Evolutionary conservation across 2,888 invertebrate genomes (phyloP), one percentile per base, ranked within the genome.

Genomic region (Cephus rjabovi): DNA sequence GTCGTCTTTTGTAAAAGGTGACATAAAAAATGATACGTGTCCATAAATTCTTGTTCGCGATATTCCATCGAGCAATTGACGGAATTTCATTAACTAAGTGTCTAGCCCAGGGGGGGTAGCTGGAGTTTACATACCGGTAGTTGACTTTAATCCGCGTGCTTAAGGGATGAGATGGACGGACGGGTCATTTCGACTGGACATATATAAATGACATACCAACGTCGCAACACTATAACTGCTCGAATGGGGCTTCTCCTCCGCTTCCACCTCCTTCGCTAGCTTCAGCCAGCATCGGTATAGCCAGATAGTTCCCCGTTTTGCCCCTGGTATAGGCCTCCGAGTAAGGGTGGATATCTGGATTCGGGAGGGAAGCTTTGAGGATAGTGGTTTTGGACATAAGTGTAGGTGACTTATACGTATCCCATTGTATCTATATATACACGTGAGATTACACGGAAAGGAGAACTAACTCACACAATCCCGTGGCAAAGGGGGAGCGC

Each of bases 171-270:
- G 89, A 89, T 87, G 89, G 90, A 91, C 90, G 89, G 88, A 90
- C 88, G 90, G 90, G 90, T 90, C 88, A 89, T 91, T 91, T 89
- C 89, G 87, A 86, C 76, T 83, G 87, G 90, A 90, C 90, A 88
- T 90, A 90, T 90, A 91, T 91, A 90, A 91, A 91, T 91, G 90
- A 91, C 90, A 87, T 86, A 89, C 86, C 87, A 85, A 83, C 82
- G 82, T 83, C 82, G 85, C 84, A 85, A 86, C 85, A 83, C 86
- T 89, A 89, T 89, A 89, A 89, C 87, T 84, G 86, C 79, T 86
- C 83, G 81, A 83, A 85, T 83, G 83, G 78, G 56, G 56, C 23
- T 56, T 56, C 79, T 79, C 77, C 73, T 68, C 75, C 78, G 79
- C 79, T 84, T 81, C 81, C 82, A 80, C 81, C 80, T 81, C 79